phyloP scores from a whole-genome alignment of 2,888 invertebrate species.

The Smittia sp. region DNA sequence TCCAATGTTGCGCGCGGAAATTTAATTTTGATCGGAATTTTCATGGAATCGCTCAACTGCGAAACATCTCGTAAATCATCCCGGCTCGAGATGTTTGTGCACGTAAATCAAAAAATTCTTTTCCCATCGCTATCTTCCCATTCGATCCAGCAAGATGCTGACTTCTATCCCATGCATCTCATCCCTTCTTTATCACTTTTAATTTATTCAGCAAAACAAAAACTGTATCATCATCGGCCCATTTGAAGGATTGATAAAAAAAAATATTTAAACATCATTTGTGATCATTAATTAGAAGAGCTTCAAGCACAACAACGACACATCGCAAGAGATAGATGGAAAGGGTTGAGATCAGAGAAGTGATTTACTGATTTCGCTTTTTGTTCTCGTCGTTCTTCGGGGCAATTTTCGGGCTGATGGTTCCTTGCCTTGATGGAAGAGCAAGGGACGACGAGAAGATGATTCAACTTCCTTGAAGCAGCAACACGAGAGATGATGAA shows the following conservation, averaged over 20 bases:
- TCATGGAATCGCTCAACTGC: no score
- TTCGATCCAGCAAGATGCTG: no score
- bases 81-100: no score
- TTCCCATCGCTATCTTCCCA: no score
- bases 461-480: background rate
- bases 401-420: slow-evolving; percentile 25
- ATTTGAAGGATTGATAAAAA: background rate
- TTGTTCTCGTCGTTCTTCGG: slow-evolving; percentile 1
- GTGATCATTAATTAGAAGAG: slow-evolving; percentile 39
- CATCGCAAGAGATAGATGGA: background rate
- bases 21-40: no score
- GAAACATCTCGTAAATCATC: no score
- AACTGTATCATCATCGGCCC: slow-evolving; percentile 10
- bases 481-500: background rate
- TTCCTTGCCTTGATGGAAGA: slow-evolving; percentile 14
- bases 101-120: no score
- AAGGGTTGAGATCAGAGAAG: slow-evolving; percentile 7
- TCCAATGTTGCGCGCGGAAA: no score
- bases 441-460: background rate
- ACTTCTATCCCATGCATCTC: background rate
- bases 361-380: slow-evolving; percentile 13
- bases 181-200: slow-evolving; percentile 1
- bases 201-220: background rate
- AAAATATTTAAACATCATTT: slow-evolving; percentile 21
- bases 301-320: slow-evolving; percentile 6